phyloP scores from a whole-genome alignment of 1,140 invertebrate genomes.

The Drosophila eugracilis region DNA sequence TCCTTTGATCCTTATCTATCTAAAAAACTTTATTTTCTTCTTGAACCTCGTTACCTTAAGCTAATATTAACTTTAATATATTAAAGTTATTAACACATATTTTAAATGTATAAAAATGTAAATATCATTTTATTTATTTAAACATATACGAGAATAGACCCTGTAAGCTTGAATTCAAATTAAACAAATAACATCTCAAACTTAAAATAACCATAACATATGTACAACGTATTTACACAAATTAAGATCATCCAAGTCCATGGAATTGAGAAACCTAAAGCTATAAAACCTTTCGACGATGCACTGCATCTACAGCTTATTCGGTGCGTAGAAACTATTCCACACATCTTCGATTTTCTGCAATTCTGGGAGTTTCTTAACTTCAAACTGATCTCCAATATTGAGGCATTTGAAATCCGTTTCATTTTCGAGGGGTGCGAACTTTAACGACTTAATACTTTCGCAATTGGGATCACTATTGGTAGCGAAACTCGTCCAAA shows the following conservation, averaged over 20 bases:
- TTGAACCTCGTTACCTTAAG: too few relatives aligned
- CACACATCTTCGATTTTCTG: conserved; percentile 84
- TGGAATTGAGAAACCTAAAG: conserved; percentile 48
- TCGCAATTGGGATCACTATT: conserved; percentile 81
- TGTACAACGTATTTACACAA: conserved; percentile 61
- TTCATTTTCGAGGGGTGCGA: conserved; percentile 73
- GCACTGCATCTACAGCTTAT: conserved; percentile 29
- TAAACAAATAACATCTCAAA: conserved; percentile 1
- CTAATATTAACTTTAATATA: too few relatives aligned
- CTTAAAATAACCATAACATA: conserved; percentile 20
- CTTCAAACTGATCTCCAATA: conserved; percentile 75
- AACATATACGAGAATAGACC: too few relatives aligned
- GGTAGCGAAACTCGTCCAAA: conserved; percentile 85
- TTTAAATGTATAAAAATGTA: too few relatives aligned
- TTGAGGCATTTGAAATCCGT: conserved; percentile 81
- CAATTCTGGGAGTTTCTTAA: conserved; percentile 80
- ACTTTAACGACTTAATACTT: conserved; percentile 58
- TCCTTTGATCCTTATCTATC: too few relatives aligned
- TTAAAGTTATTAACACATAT: too few relatives aligned
- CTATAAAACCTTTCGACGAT: conserved; percentile 37
- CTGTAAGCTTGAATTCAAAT: conserved; percentile 1
- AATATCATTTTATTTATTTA: background rate
- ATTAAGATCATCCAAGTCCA: conserved; percentile 8
- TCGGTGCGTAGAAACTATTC: conserved; percentile 76
- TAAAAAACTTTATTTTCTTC: too few relatives aligned